A percentile compares a stretch with the other conserved stretches of the same genome.
Evolutionary conservation across 2,797 vertebrate species (phyloP).

Genomic region (Tenualosa thibaudeaui): DNA sequence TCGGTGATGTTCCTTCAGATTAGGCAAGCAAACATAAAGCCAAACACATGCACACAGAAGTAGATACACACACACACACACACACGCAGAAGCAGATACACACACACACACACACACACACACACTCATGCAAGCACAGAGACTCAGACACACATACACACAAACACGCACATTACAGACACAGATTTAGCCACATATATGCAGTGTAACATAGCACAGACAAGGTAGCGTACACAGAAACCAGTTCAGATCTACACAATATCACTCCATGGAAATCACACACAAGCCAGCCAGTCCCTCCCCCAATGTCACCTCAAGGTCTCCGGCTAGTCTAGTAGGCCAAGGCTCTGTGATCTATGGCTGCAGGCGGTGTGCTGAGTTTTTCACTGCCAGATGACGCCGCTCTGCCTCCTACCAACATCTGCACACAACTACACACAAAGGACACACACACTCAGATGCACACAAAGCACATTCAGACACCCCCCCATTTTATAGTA

Average conservation of each 20-base stretch:
- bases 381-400: background rate
- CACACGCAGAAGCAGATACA: background rate
- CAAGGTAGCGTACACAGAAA: background rate
- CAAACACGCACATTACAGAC: background rate
- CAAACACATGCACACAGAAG: background rate
- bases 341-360: slow-evolving; percentile 33
- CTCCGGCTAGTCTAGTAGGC: slow-evolving; percentile 30
- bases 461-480: background rate
- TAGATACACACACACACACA: background rate
- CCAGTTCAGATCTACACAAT: too few relatives aligned
- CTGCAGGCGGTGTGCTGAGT: background rate
- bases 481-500: background rate
- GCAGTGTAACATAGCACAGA: background rate
- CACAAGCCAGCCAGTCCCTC: background rate
- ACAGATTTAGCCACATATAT: background rate
- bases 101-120: background rate
- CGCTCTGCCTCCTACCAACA: slow-evolving; percentile 27
- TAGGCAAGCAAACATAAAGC: background rate
- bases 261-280: background rate
- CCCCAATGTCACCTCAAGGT: slow-evolving; percentile 57
- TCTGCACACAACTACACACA: background rate
- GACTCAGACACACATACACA: background rate
- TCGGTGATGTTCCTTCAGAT: slow-evolving; percentile 7
- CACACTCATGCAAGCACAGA: background rate
- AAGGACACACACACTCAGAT: background rate